Percentiles rank a stretch among this genome's conserved stretches.
These are phyloP conservation scores for Nephrotoma flavescens DNA, from an alignment of 2,888 invertebrate genomes.

Conservation along the genomic window DNA sequence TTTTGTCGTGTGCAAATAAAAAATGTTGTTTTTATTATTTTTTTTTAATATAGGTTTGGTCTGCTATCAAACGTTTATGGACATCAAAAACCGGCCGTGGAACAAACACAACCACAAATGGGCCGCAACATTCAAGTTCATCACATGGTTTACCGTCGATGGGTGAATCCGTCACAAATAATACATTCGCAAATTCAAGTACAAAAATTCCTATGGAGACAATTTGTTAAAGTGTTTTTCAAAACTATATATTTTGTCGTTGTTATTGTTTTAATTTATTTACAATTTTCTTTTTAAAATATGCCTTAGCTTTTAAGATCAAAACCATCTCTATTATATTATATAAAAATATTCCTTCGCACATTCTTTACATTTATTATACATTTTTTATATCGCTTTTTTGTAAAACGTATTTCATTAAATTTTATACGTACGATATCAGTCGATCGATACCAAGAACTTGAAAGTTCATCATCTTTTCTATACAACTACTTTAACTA, in stretches of 20 bases:
- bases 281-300: not conserved
- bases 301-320: not conserved
- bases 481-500: not conserved
- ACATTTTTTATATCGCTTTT: not conserved
- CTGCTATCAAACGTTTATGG: constrained; percentile 50
- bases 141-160: constrained; percentile 72
- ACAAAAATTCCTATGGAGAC: constrained; percentile 44
- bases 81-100: constrained; percentile 41
- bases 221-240: constrained; percentile 33
- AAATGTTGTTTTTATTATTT: constrained; percentile 4
- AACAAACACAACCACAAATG: constrained; percentile 40
- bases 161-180: constrained; percentile 59
- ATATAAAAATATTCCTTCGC: not conserved
- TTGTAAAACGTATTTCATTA: not conserved
- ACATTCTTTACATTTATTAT: not conserved
- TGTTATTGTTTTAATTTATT: not conserved
- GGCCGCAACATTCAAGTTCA: constrained; percentile 54
- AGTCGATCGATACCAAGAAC: not conserved
- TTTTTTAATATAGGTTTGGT: constrained; percentile 38
- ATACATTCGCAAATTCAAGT: constrained; percentile 42
- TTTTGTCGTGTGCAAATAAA: constrained; percentile 1
- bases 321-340: not conserved
- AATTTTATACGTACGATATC: not conserved
- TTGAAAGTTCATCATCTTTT: not conserved
- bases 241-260: not conserved